Evolutionary conservation across 35 echinoderm and acorn worm genomes (phyloP), one percentile per base, ranked within the genome.

Genomic region (Anneissia japonica): DNA sequence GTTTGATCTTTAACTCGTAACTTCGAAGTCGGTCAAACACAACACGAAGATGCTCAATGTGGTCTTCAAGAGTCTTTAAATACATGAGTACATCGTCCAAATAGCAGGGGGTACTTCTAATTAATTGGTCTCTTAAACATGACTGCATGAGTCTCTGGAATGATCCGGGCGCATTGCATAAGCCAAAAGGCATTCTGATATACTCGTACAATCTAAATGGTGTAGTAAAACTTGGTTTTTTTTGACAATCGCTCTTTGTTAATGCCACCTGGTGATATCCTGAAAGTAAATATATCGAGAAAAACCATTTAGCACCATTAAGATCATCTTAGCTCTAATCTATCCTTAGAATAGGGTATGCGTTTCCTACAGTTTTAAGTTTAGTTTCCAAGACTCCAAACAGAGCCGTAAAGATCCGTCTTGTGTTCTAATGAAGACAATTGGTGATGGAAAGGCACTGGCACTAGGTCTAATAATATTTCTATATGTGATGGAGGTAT

Each of bases 361-460:
- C 51, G 36, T 88, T 81, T 32, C 74, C 29, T 0, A 84, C 26
- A 3, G 91, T 5, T 76, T 40, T 30, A 33, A 28, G 46, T 93
- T 93, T 5, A 93, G 74, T 73, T 84, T 84, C 26, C 91, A 3
- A 74, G 88, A 93, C 33, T 93, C 91, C 9, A 93, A 81, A 36
- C 91, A 93, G 14, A 93, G 23, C 12, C 86, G 80, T 6, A 88
- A 32, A 36, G 26, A 72, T 0, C 81, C 86, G 79, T 93, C 91
- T 35, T 81, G 77, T 46, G 83, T 89, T 28, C 85, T 32, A 4
- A 92, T 85, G 19, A 94, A 36, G 12, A 90, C 88, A 0, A 85
- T 32, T 40, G 88, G 81, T n/a, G 88, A 84, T 9, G 88, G 81
- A 13, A 33, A 92, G 30, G 84, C 82, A 43, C 75, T 81, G 16